Conservation (phyloP, 2,113 vertebrate genomes). For the Hippocampus comes region DNA sequence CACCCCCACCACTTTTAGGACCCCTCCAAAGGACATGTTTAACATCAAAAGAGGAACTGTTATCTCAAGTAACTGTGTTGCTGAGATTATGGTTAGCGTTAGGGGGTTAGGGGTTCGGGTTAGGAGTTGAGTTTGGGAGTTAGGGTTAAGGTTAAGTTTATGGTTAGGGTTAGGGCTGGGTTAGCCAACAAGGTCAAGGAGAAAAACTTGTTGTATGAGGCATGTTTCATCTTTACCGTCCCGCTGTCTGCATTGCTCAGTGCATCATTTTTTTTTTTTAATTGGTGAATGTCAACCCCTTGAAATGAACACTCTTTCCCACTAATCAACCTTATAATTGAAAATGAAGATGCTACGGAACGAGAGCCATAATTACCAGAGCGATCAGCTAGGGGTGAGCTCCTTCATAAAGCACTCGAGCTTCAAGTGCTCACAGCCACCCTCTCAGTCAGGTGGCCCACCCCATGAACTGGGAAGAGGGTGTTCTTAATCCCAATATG, state of each 20-base stretch:
- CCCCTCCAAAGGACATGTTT: too few relatives aligned
- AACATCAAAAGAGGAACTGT: too few relatives aligned
- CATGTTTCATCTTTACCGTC: background rate
- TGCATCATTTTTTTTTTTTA: background rate
- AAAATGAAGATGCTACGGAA: constrained; percentile 57
- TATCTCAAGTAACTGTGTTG: too few relatives aligned
- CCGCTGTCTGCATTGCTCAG: background rate
- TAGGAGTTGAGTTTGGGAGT: too few relatives aligned
- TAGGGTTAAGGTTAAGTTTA: too few relatives aligned
- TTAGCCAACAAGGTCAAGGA: background rate
- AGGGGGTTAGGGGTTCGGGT: too few relatives aligned
- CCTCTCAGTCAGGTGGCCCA: constrained; percentile 36
- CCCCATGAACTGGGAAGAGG: background rate
- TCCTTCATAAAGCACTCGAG: constrained; percentile 52
- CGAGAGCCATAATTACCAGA: constrained; percentile 56
- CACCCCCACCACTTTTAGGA: too few relatives aligned
- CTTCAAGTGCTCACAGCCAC: constrained; percentile 47
- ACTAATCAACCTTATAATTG: constrained; percentile 57
- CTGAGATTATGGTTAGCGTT: too few relatives aligned
- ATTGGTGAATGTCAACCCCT: background rate
- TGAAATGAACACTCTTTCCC: constrained; percentile 25
- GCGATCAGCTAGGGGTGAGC: constrained; percentile 54
- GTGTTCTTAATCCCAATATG: background rate
- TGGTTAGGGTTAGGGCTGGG: too few relatives aligned
- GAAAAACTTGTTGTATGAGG: background rate